phyloP scores from a whole-genome alignment of 2,888 invertebrate species.

The Parthenolecanium corni region DNA sequence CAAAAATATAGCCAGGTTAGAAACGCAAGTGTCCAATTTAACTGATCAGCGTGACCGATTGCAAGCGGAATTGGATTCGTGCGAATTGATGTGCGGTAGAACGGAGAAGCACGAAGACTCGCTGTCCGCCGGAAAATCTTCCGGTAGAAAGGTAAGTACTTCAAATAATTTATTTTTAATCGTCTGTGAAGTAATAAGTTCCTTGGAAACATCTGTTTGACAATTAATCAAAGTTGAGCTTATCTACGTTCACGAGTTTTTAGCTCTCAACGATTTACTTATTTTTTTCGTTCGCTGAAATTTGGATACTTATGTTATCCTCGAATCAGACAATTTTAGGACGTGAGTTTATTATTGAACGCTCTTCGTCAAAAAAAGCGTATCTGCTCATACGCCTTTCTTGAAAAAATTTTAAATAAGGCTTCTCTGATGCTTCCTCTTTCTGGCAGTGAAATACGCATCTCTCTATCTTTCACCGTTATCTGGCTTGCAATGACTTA shows the following conservation, averaged over 20 bases:
- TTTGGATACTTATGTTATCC: no score
- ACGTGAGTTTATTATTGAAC: no score
- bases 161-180: not conserved
- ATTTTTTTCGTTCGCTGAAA: not conserved
- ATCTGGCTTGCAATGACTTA: no score
- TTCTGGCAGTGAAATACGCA: no score
- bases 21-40: conserved; percentile 51
- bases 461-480: no score
- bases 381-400: no score
- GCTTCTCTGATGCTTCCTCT: no score
- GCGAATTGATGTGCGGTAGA: conserved; percentile 45
- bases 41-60: conserved; percentile 47
- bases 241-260: not conserved
- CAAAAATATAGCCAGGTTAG: conserved; percentile 49
- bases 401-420: no score
- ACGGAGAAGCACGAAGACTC: conserved; percentile 8
- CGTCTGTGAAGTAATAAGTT: not conserved
- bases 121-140: not conserved
- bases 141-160: conserved; percentile 4
- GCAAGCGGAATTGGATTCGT: conserved; percentile 50
- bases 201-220: not conserved
- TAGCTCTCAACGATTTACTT: not conserved
- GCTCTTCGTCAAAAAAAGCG: no score
- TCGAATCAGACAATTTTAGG: no score
- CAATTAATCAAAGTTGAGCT: not conserved